Evolutionary conservation across 2,797 vertebrate genomes (phyloP).

Genomic region (Melanotaenia maccullochi): DNA sequence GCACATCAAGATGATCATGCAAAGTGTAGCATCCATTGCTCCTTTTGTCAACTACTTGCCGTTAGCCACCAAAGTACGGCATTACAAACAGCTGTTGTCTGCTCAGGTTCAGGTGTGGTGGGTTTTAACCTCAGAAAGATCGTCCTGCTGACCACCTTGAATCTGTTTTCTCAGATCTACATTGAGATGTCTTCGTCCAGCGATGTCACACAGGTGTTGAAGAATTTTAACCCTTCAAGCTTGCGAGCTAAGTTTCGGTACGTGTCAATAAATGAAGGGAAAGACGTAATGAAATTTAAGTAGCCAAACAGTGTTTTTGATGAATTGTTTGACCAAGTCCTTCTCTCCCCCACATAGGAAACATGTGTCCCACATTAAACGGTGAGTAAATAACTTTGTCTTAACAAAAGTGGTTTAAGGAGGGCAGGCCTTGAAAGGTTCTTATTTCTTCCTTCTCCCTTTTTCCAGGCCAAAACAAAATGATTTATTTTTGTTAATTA

Average conservation of each 20-base stretch:
- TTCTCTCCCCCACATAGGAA: conserved; percentile 2
- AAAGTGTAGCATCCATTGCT: conserved; percentile 5
- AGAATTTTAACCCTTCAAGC: neutral
- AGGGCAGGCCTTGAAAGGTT: too few relatives aligned
- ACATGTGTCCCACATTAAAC: neutral
- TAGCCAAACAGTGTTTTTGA: too few relatives aligned
- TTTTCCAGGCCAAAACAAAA: too few relatives aligned
- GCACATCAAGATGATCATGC: neutral
- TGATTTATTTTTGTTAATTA: too few relatives aligned
- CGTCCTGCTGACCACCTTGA: neutral
- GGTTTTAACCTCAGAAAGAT: too few relatives aligned
- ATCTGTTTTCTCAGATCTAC: conserved; percentile 63
- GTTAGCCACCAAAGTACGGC: conserved; percentile 62
- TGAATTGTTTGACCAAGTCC: neutral
- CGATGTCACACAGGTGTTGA: conserved; percentile 27
- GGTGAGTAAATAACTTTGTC: conserved; percentile 12
- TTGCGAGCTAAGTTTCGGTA: neutral
- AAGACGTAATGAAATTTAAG: too few relatives aligned
- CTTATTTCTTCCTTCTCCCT: too few relatives aligned
- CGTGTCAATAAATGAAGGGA: neutral
- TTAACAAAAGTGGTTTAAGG: too few relatives aligned
- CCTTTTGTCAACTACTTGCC: conserved; percentile 48
- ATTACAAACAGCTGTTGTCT: neutral
- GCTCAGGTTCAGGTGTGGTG: too few relatives aligned
- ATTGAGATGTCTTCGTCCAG: conserved; percentile 72